phyloP scores from a whole-genome alignment of 2,888 invertebrate species.

The Atherix ibis region DNA sequence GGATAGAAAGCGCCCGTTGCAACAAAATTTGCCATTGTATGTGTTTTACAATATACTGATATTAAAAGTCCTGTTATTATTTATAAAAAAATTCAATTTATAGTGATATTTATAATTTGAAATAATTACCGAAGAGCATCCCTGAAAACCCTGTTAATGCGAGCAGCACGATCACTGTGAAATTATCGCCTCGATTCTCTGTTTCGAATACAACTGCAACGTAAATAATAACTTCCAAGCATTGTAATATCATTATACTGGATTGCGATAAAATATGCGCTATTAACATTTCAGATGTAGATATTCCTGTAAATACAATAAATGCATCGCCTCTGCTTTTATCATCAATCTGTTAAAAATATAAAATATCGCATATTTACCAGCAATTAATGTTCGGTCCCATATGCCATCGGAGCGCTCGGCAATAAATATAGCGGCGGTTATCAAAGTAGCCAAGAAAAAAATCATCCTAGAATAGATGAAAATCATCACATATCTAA shows the following conservation, averaged over 20 bases:
- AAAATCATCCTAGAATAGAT: conserved; percentile 69
- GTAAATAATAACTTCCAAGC: conserved; percentile 34
- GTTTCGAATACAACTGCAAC: conserved; percentile 31
- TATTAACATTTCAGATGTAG: conserved; percentile 59
- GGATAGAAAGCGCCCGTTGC: conserved; percentile 83
- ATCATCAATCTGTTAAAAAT: not conserved
- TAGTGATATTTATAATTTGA: not conserved
- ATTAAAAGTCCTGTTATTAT: conserved; percentile 51
- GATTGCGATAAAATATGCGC: conserved; percentile 67
- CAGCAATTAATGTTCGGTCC: conserved; percentile 74
- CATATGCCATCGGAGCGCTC: conserved; percentile 73
- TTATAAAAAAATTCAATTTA: not conserved
- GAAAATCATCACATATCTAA: not conserved
- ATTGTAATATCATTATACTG: conserved; percentile 55
- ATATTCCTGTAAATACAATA: conserved; percentile 38
- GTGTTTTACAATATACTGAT: conserved; percentile 61
- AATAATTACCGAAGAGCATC: conserved; percentile 51
- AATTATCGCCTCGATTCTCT: conserved; percentile 29
- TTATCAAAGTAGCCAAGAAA: conserved; percentile 70
- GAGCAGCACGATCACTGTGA: conserved; percentile 43
- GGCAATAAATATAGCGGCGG: conserved; percentile 64
- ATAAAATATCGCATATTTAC: conserved; percentile 7
- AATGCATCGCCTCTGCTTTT: not conserved
- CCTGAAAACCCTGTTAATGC: conserved; percentile 64
- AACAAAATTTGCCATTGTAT: conserved; percentile 67